phyloP scores from a whole-genome alignment of 2,113 vertebrate species.

The Sardina pilchardus region DNA sequence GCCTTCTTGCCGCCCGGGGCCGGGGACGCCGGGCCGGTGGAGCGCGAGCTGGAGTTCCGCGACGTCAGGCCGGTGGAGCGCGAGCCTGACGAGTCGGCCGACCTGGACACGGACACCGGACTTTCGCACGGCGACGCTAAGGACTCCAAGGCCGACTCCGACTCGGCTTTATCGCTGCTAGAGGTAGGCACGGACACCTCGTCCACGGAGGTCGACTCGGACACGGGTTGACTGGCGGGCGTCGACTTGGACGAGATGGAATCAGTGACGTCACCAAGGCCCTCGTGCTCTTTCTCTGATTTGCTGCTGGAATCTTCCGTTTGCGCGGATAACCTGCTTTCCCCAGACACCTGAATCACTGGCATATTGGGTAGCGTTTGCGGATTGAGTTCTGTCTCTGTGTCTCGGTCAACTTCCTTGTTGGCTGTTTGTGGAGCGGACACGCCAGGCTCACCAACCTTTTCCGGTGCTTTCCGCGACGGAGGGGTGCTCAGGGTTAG shows the following conservation, averaged over 20 bases:
- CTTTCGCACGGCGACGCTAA: background rate
- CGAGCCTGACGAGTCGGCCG: background rate
- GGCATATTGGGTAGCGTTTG: background rate
- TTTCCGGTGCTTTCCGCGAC: constrained; percentile 34
- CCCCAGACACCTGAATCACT: background rate
- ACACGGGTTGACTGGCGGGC: background rate
- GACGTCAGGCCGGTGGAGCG: background rate
- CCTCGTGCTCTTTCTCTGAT: background rate
- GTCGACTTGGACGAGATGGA: constrained; percentile 1
- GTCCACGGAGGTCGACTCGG: background rate
- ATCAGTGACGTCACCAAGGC: background rate
- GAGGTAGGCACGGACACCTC: background rate
- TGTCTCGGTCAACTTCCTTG: background rate
- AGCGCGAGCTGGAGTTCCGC: too few species aligned
- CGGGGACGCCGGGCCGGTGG: background rate
- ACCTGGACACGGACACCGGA: background rate
- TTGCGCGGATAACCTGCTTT: background rate
- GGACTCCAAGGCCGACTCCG: constrained; percentile 2
- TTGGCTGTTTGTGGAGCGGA: background rate
- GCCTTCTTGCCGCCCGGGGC: background rate
- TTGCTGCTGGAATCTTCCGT: background rate
- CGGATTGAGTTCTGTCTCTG: background rate
- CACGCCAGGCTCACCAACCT: background rate
- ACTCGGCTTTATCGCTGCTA: constrained; percentile 44
- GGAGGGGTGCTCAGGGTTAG: constrained; percentile 18